Percentiles rank a stretch among this genome's conserved stretches.
These are phyloP conservation scores for Drosophila paucipuncta DNA, from an alignment of 2,888 invertebrate genomes.

Conservation along the genomic window DNA sequence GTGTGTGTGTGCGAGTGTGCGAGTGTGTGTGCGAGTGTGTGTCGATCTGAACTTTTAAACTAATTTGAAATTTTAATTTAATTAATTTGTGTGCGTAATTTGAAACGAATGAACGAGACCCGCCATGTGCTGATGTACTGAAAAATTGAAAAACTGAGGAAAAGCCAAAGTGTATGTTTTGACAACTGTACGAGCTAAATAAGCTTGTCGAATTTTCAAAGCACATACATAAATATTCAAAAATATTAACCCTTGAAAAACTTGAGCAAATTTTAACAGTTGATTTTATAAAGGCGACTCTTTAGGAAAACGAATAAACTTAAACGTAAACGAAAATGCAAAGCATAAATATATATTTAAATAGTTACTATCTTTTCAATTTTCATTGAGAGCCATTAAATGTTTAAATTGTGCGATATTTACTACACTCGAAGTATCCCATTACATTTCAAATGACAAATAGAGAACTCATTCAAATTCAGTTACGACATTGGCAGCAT, in stretches of 20 bases:
- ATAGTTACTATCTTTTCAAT: background rate
- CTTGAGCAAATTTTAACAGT: background rate
- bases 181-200: background rate
- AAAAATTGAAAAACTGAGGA: background rate
- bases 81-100: constrained; percentile 67
- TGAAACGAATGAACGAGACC: constrained; percentile 25
- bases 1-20: constrained; percentile 4
- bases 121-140: constrained; percentile 1
- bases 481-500: background rate
- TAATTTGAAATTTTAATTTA: constrained; percentile 77
- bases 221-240: background rate
- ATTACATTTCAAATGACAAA: background rate
- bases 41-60: constrained; percentile 63
- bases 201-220: background rate
- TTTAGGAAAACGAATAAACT: too few relatives aligned
- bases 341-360: background rate
- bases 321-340: background rate
- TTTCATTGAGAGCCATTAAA: background rate
- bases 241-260: too few relatives aligned
- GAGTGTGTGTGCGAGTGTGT: constrained; percentile 10
- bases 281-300: background rate
- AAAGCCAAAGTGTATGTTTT: background rate
- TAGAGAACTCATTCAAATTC: background rate
- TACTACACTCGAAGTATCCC: background rate
- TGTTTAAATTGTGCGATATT: background rate